Conservation (phyloP, 2,888 invertebrate genomes). For the Panorpa germanica region DNA sequence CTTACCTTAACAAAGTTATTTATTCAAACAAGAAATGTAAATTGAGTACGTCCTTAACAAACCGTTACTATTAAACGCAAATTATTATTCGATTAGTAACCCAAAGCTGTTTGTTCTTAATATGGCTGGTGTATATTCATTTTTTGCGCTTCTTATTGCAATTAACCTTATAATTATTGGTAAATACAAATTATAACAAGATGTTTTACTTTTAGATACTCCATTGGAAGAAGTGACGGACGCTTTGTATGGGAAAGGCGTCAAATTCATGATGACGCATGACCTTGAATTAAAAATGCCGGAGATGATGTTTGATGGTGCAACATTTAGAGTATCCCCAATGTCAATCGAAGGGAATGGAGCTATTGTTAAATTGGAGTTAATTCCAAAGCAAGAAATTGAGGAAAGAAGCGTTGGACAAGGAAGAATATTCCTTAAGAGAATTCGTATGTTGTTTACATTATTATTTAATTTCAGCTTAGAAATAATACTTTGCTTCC, state of each 20-base stretch:
- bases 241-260: constrained; percentile 46
- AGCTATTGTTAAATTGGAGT: constrained; percentile 52
- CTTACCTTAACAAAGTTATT: too few relatives aligned
- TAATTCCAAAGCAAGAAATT: constrained; percentile 31
- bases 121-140: not conserved
- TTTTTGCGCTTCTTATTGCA: not conserved
- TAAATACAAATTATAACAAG: not conserved
- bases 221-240: constrained; percentile 61
- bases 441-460: constrained; percentile 37
- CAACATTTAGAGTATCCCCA: constrained; percentile 53
- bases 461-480: too few relatives aligned
- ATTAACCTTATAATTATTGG: not conserved
- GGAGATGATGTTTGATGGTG: constrained; percentile 51
- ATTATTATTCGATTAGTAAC: not conserved
- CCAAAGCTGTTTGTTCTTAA: not conserved
- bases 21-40: too few relatives aligned
- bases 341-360: constrained; percentile 52
- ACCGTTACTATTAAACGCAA: not conserved
- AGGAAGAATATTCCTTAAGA: constrained; percentile 47
- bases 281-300: constrained; percentile 56
- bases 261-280: constrained; percentile 58
- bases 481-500: too few relatives aligned
- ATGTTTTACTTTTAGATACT: constrained; percentile 28
- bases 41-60: too few relatives aligned
- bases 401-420: constrained; percentile 23